A percentile compares a stretch with the other conserved stretches of the same genome.
Evolutionary conservation across 2,113 vertebrate species (phyloP).

Genomic region (Melanerpes aurifrons): DNA sequence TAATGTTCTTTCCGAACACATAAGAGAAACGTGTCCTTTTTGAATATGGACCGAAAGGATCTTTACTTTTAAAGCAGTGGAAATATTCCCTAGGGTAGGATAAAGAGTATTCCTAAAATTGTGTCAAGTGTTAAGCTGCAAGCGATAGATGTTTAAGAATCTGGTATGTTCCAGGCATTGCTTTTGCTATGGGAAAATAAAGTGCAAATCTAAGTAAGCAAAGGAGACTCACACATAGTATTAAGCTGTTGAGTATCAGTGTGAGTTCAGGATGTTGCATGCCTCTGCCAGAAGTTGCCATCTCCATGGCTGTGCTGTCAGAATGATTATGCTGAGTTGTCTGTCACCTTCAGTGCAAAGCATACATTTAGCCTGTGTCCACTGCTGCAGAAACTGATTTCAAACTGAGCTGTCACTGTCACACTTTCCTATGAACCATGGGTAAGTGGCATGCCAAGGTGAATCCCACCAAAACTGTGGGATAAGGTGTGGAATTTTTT

Average conservation of each 20-base stretch:
- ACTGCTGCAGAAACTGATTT: background rate
- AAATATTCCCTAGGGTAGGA: background rate
- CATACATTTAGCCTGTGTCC: fast-evolving
- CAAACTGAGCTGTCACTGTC: background rate
- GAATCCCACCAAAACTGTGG: background rate
- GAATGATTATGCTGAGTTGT: background rate
- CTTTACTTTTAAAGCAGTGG: background rate
- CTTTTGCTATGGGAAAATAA: background rate
- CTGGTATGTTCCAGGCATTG: background rate
- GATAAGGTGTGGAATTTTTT: background rate
- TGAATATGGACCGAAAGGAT: background rate
- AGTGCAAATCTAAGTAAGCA: background rate
- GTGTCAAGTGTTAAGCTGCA: background rate
- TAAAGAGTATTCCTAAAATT: background rate
- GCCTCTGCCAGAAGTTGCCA: background rate
- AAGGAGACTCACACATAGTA: background rate
- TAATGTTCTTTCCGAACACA: background rate
- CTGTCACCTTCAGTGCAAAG: background rate
- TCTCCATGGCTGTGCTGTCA: background rate
- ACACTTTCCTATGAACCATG: background rate
- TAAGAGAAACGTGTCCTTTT: background rate
- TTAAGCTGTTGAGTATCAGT: background rate
- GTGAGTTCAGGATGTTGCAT: background rate
- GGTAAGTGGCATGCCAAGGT: background rate
- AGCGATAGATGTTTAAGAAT: background rate